Evolutionary conservation across 2,113 vertebrate species (phyloP), one percentile per base, ranked within the genome.

Genomic region (Lampris megalopsis): DNA sequence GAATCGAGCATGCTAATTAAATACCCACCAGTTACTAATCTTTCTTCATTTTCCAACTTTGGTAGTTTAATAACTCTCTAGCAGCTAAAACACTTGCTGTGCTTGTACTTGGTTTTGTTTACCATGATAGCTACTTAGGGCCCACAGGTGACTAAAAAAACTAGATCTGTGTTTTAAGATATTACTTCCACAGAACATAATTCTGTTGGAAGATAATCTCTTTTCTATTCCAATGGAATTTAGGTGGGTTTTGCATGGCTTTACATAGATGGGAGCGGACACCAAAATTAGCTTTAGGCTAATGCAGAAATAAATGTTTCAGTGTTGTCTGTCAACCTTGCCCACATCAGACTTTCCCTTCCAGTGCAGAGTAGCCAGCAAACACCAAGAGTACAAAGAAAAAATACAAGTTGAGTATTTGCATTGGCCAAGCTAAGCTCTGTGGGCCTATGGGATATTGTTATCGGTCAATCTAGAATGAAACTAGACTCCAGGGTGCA

Each of bases 1-100:
- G 7, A 72, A 68, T 57, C 42, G 10, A 52, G 77, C 77, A 83
- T 73, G 57, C 66, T 72, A 77, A 88, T 82, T 75, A 75, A 79
- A 73, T 69, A 75, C 56, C 45, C 5, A 0, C 1, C 1, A 45
- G 61, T 61, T 71, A 9, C 57, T 3, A 60, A 61, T 57, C 50
- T 82, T 54, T 36, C 24, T 4, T 4, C 48, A 24, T 75, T 57
- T 63, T 49, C 5, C 1, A 37, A 37, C 38, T 81, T 79, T 0
- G 45, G 42, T 71, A 73, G 73, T 81, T 58, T 64, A 80, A 76
- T 77, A 70, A 82, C 50, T 77, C 68, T 67, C 49, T 53, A 66
- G 52, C 2, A 0, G 56, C 42, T 70, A 13, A 24, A 74, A 43
- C 10, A 48, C 37, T 50, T 37, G 56, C 2, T 38, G 11, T 67